A percentile compares a stretch with the other conserved stretches of the same genome.
phyloP scores from a whole-genome alignment of 1,140 invertebrate species.

The Thaumatotibia leucotreta region DNA sequence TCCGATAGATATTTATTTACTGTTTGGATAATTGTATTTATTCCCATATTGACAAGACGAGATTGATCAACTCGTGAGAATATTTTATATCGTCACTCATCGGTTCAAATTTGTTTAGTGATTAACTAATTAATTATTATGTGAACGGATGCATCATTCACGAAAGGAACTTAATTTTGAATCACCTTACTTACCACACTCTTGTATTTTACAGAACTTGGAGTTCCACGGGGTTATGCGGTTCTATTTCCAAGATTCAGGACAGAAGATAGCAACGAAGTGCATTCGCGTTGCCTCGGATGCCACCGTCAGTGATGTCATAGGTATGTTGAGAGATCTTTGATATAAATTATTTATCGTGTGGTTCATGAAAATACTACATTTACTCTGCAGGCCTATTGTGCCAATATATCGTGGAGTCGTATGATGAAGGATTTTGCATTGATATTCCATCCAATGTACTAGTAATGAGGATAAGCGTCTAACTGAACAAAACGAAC shows the following conservation, averaged over 20 bases:
- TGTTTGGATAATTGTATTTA: not conserved
- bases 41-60: not conserved
- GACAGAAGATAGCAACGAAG: constrained; percentile 99
- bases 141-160: not conserved
- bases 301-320: constrained; percentile 95
- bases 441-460: not conserved
- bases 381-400: too few relatives aligned
- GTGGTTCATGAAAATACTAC: too few relatives aligned
- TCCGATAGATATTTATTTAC: not conserved
- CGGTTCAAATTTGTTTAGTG: not conserved
- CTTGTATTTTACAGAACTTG: constrained; percentile 85
- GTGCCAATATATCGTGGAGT: too few relatives aligned
- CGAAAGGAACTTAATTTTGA: not conserved
- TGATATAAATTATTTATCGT: too few relatives aligned
- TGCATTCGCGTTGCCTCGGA: constrained; percentile 98
- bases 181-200: not conserved
- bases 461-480: not conserved
- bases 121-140: not conserved
- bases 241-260: constrained; percentile 99
- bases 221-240: constrained; percentile 99
- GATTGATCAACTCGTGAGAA: not conserved
- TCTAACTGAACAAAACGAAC: not conserved
- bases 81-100: not conserved
- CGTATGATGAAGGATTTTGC: not conserved
- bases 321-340: constrained; percentile 78